Base-by-base conservation (phyloP, 2,888 invertebrate species). In the Caenorhabditis panamensis region DNA sequence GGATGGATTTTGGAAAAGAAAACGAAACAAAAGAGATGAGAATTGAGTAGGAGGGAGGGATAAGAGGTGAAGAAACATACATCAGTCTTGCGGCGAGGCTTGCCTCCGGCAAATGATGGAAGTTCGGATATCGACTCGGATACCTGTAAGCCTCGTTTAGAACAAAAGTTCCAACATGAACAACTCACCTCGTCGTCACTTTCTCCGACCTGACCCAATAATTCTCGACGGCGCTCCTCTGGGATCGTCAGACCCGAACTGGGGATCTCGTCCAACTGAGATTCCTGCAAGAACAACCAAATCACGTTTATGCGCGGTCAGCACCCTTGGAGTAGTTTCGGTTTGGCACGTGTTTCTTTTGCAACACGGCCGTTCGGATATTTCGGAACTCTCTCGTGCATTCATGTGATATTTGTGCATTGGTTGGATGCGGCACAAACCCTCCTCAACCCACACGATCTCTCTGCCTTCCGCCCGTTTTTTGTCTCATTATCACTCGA, bases 71-170 rank as follows among this genome's bases (percentile, higher is more conserved):
- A 59, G 67, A 79, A 71, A 81, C 81, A 63, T 66, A 82, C 82
- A 54, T 79, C 75, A 62, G 78, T 69, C 62, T 77, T 78, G 62
- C 77, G 72, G 66, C 82, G 77, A 66, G 73, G 79, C 64, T 77
- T 83, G 26, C 77, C 64, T 58, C 84, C 83, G 77, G 83, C 84
- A 75, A 89, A 86, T 36, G 89, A 88, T 16, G 91, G 91, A 51
- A 90, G 84, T 78, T 91, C 91, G 49, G 90, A 90, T 78, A 91
- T 91, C 63, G 86, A 86, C 81, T 91, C 90, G 26, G 90, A 87
- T 82, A 88, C 82, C 82, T 90, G 69, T 6, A 79, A 79, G 5
- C 5, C 5, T 24, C 9, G 11, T 2, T 51, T 1, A 2, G 3
- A 5, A 6, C 3, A 26, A n/a, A 28, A 22, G 13, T 22, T 24